phyloP scores from a whole-genome alignment of 2,888 invertebrate genomes.

The Acrobasis suavella region DNA sequence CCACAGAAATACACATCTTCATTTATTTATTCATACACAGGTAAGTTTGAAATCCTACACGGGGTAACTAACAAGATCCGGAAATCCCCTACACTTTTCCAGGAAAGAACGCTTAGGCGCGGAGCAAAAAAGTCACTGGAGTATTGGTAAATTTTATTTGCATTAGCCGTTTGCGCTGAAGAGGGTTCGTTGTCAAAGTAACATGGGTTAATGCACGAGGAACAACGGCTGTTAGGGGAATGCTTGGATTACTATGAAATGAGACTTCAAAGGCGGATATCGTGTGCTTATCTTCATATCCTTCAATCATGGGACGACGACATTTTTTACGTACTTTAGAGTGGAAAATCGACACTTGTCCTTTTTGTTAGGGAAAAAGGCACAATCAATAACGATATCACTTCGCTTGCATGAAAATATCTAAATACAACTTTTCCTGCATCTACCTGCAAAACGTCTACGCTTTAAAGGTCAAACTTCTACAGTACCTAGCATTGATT shows the following conservation, averaged over 20 bases:
- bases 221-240: constrained; percentile 41
- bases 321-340: background rate
- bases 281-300: background rate
- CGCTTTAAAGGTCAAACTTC: too few species aligned
- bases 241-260: constrained; percentile 26
- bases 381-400: too few species aligned
- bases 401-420: too few species aligned
- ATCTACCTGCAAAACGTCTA: too few species aligned
- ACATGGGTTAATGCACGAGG: constrained; percentile 67
- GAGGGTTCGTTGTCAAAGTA: constrained; percentile 69
- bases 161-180: constrained; percentile 58
- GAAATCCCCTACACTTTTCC: too few species aligned
- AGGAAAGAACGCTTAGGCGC: constrained; percentile 30
- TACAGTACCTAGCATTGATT: too few species aligned
- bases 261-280: constrained; percentile 26
- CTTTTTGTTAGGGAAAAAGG: background rate
- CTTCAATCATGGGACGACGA: background rate
- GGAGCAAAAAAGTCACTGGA: constrained; percentile 46
- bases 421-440: too few species aligned
- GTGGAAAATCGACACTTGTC: background rate
- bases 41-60: too few species aligned
- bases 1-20: too few species aligned
- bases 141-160: constrained; percentile 55
- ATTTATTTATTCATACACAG: too few species aligned
- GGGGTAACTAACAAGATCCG: too few species aligned